phyloP scores from a whole-genome alignment of 1,140 invertebrate species.

The Scaptomyza hsui region DNA sequence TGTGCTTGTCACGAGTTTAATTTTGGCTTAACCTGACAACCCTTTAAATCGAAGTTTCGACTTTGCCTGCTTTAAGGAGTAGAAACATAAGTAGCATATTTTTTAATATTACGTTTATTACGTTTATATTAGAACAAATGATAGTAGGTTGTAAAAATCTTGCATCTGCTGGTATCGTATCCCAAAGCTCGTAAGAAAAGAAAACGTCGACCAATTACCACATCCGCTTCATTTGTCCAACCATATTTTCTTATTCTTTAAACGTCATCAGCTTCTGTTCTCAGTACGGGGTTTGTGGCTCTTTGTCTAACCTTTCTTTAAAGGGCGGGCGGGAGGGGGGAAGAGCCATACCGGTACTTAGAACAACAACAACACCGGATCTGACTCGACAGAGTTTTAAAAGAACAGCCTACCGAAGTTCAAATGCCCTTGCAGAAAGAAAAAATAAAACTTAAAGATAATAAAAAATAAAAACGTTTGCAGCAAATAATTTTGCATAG shows the following conservation, averaged over 20 bases:
- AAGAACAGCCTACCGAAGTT: not conserved
- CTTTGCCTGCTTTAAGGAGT: too few species aligned
- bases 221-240: constrained; percentile 74
- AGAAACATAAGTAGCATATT: too few species aligned
- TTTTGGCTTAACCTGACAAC: not conserved
- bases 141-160: not conserved
- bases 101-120: too few species aligned
- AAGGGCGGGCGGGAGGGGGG: constrained; percentile 1
- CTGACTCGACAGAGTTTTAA: constrained; percentile 18
- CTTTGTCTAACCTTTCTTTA: constrained; percentile 24
- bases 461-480: too few species aligned
- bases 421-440: not conserved
- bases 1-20: not conserved
- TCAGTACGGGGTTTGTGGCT: constrained; percentile 1
- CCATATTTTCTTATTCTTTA: constrained; percentile 29
- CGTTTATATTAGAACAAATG: not conserved
- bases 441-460: too few species aligned
- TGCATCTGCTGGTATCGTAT: not conserved
- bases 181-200: constrained; percentile 8
- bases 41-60: too few species aligned
- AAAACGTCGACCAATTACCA: constrained; percentile 63
- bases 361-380: constrained; percentile 1
- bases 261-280: constrained; percentile 27
- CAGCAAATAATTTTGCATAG: too few species aligned
- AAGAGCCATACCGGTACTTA: constrained; percentile 5